Evolutionary conservation across 2,888 invertebrate genomes (phyloP).

Genomic region (Electrophaes corylata): DNA sequence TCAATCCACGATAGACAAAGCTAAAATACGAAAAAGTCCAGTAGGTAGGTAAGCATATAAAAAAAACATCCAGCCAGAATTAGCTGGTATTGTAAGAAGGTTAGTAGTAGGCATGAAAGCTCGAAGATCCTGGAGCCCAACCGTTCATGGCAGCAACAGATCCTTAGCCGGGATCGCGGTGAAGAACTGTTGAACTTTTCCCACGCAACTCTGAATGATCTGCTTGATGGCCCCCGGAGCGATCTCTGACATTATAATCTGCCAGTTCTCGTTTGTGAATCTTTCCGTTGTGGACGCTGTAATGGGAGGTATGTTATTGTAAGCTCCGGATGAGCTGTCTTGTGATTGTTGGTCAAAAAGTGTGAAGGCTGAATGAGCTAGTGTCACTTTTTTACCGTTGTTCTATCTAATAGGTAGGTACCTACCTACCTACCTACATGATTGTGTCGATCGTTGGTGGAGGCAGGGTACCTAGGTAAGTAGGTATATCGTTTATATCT

Average conservation of each 20-base stretch:
- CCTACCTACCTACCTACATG: not conserved
- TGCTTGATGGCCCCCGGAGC: conserved; percentile 73
- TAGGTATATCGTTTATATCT: too few species aligned
- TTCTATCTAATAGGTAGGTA: not conserved
- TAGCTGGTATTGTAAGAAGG: not conserved
- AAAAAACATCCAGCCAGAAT: not conserved
- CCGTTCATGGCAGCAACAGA: conserved; percentile 59
- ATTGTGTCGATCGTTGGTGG: not conserved
- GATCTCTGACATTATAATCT: conserved; percentile 75
- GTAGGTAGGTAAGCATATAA: not conserved
- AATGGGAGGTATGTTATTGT: conserved; percentile 27
- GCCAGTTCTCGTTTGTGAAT: conserved; percentile 79
- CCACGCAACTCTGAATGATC: conserved; percentile 69
- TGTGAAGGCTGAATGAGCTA: not conserved
- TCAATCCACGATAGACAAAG: not conserved
- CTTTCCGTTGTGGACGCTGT: conserved; percentile 71
- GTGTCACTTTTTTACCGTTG: not conserved
- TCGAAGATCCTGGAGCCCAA: conserved; percentile 44
- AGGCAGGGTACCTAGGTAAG: not conserved
- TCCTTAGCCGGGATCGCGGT: conserved; percentile 58
- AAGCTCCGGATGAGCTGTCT: conserved; percentile 8
- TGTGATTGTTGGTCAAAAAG: not conserved
- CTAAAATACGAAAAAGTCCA: not conserved
- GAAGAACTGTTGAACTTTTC: conserved; percentile 68
- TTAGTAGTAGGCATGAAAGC: not conserved